Percentiles rank a stretch among this genome's conserved stretches.
Conservation (phyloP, 2,113 vertebrate species). For the Plotosus lineatus region DNA sequence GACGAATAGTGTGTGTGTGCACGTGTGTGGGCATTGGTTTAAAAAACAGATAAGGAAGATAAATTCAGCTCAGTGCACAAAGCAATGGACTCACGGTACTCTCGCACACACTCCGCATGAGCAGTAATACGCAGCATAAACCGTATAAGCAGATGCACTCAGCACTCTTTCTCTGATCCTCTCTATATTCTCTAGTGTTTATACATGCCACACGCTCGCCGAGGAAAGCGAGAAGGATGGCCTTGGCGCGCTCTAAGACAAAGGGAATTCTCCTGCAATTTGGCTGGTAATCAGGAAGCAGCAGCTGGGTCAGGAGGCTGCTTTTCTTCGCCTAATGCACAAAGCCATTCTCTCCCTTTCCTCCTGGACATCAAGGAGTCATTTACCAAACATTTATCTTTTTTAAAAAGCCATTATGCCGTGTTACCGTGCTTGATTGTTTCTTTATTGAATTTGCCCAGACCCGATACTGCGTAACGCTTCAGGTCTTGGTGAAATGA, state of each 20-base stretch:
- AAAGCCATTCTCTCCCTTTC: conserved; percentile 53
- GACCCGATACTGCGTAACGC: conserved; percentile 52
- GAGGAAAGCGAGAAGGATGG: conserved; percentile 49
- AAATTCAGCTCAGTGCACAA: conserved; percentile 39
- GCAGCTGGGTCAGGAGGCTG: conserved; percentile 54
- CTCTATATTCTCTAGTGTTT: background rate
- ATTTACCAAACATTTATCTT: conserved; percentile 61
- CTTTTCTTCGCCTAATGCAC: conserved; percentile 55
- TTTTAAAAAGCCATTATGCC: conserved; percentile 63
- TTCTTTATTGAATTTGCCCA: conserved; percentile 60
- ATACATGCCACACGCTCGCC: background rate
- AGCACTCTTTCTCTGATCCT: background rate
- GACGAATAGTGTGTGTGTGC: conserved; percentile 33
- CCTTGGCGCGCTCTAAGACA: conserved; percentile 47
- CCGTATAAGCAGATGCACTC: background rate
- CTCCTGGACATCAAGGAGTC: conserved; percentile 60
- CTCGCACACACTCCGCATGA: conserved; percentile 7
- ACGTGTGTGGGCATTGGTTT: conserved; percentile 19
- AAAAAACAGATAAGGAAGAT: conserved; percentile 42
- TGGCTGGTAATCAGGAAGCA: conserved; percentile 55
- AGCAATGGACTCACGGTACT: conserved; percentile 5
- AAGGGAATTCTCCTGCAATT: conserved; percentile 55
- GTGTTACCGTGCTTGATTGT: conserved; percentile 59
- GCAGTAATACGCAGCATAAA: background rate
- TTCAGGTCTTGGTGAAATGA: conserved; percentile 54